These are phyloP conservation scores for Mergus octosetaceus DNA, from an alignment of 2,797 vertebrate genomes.

Conservation along the genomic window DNA sequence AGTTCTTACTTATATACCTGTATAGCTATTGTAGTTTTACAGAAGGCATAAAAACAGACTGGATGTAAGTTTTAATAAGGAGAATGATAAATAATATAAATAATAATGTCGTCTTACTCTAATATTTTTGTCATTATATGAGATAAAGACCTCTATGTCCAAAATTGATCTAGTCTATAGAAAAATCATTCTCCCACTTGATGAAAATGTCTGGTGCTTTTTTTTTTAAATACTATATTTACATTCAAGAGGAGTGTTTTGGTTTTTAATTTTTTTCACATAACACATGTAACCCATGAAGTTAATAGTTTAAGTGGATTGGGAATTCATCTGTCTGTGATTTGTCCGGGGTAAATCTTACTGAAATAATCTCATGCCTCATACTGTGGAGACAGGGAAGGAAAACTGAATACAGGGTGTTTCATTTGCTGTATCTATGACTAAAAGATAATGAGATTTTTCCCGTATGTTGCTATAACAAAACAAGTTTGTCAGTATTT, in stretches of 20 bases:
- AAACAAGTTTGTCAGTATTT: neutral
- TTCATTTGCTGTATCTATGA: neutral
- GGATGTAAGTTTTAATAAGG: neutral
- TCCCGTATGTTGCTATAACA: neutral
- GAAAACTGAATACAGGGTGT: neutral
- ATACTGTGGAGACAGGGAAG: neutral
- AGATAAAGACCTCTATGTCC: neutral
- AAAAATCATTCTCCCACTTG: neutral
- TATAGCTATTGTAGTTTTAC: neutral
- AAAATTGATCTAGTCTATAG: neutral
- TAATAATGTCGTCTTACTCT: neutral
- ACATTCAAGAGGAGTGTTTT: neutral
- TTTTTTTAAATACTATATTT: accelerated
- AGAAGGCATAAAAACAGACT: neutral
- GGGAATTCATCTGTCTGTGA: neutral
- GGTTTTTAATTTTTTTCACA: neutral
- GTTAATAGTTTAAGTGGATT: conserved; percentile 39
- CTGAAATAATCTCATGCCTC: neutral
- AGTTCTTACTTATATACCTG: neutral
- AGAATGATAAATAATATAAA: neutral
- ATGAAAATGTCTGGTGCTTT: neutral
- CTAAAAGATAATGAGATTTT: neutral
- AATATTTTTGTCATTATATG: neutral
- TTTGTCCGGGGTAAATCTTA: neutral
- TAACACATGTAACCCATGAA: neutral